Evolutionary conservation across 2,113 vertebrate genomes (phyloP), one percentile per base, ranked within the genome.

Genomic region (Rallus limicola): DNA sequence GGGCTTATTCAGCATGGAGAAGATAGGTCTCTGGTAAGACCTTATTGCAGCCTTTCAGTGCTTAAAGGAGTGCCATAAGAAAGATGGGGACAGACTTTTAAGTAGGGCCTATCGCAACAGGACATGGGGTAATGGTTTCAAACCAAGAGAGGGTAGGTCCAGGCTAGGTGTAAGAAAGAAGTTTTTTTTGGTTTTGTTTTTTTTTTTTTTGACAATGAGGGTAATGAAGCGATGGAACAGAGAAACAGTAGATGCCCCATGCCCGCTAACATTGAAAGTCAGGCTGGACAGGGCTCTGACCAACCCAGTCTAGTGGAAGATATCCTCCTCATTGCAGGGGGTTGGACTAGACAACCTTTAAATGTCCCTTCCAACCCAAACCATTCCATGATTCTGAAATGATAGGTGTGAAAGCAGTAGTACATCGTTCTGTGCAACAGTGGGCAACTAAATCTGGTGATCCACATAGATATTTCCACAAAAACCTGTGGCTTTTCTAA

Each of bases 171-270:
- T 2, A 1, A 80, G 23, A 13, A 23, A 68, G 40, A 67, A 3
- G 0, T 4, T 5, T 14, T 13, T 60, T 72, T 52, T 40, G 38
- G 38, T 9, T 40, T 40, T 40, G 10, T 42, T 42, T 42, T 42
- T 42, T 42, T 42, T 42, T 42, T 42, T 42, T 42, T 42, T 42
- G 5, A 24, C 1, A 0, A 1, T 60, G 28, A 33, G 36, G 1
- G 2, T 76, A 38, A 18, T 80, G 33, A 48, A 67, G 9, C 40
- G 23, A 26, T 85, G 24, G n/a, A 2, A 21, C 31, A 29, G n/a
- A 70, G 68, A 38, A 18, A 6, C 21, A 9, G 42, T 46, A 6
- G 50, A 60, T 68, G 16, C 29, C 13, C 50, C 24, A 31, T 72
- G 23, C 38, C 21, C 83, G 55, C 68, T 74, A 88, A 23, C 11